Base-by-base conservation (phyloP, 2,113 vertebrate genomes). In the Nothoprocta perdicaria region DNA sequence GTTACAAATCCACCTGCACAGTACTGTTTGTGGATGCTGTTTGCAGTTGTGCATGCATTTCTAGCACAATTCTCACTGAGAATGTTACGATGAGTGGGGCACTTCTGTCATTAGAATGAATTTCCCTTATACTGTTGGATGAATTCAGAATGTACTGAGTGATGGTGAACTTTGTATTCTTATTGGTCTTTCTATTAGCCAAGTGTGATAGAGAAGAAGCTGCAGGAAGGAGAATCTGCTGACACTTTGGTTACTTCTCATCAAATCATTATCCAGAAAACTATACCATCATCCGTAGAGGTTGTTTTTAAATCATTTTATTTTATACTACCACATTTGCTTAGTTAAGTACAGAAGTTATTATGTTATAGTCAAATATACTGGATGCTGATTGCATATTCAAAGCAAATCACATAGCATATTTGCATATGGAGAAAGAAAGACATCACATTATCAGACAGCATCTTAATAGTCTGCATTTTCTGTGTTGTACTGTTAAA, bases 261-360 rank as follows among this genome's bases (percentile, higher is more conserved):
- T 95, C 97, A 98, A 95, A 96, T 98, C 94, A 97, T 97, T 97
- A 96, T 97, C 96, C 97, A 97, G 97, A 98, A 98, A 97, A 97
- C 82, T 96, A 84, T 97, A 53, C 97, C 97, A 75, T 96, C 97
- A 31, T 95, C 95, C 77, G 35, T 97, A 92, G 98, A 98, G 97
- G 97, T 98, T 98, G 95, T 94, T 97, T 94, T 96, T 89, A 79
- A 80, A 97, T 97, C 58, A 77, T 96, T 97, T 3, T 0, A 80
- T 96, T 95, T 88, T 95, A 90, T 90, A 50, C 43, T 82, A 52
- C n/a, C 57, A 74, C 31, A 18, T 83, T 57, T 82, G 38, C 66
- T 65, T 93, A 92, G 76, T 83, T 92, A 48, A 88, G 66, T 63
- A 46, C 45, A 72, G 60, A 80, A 68, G 24, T 82, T 72, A 48